A percentile compares a stretch with the other conserved stretches of the same genome.
Conservation (phyloP, 2,113 vertebrate genomes). For the Rhodinocichla rosea region DNA sequence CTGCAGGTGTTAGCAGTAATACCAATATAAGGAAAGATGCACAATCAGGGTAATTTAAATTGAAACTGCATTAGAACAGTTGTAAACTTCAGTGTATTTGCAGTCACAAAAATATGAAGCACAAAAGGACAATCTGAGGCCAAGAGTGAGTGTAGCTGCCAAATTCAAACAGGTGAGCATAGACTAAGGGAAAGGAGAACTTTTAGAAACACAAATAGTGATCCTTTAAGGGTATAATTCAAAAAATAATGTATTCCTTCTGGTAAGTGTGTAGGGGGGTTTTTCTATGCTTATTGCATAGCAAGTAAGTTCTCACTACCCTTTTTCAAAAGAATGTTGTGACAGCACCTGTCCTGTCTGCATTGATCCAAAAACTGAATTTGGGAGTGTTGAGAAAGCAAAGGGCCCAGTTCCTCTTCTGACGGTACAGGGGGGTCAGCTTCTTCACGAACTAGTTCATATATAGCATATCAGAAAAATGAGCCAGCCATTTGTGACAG, state of each 20-base stretch:
- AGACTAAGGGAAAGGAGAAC: not conserved
- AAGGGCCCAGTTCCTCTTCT: not conserved
- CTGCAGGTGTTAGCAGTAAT: not conserved
- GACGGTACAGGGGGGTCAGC: not conserved
- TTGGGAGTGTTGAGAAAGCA: not conserved
- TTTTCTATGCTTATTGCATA: not conserved
- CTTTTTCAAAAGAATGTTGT: not conserved
- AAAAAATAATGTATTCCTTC: not conserved
- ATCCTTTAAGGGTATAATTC: not conserved
- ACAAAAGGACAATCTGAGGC: not conserved
- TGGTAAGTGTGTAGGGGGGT: not conserved
- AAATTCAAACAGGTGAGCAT: not conserved
- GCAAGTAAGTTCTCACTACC: not conserved
- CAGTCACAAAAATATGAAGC: not conserved
- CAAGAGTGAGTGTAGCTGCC: not conserved
- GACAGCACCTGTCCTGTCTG: not conserved
- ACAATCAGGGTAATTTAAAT: not conserved
- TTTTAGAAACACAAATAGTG: not conserved
- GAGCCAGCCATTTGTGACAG: not conserved
- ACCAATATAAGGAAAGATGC: not conserved
- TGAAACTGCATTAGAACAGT: not conserved
- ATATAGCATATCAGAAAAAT: not conserved
- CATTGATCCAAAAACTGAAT: not conserved
- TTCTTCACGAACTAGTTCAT: not conserved
- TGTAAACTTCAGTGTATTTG: constrained; percentile 19